These are phyloP conservation scores for Pyxicephalus adspersus DNA, from an alignment of 2,113 vertebrate genomes.

Conservation along the genomic window DNA sequence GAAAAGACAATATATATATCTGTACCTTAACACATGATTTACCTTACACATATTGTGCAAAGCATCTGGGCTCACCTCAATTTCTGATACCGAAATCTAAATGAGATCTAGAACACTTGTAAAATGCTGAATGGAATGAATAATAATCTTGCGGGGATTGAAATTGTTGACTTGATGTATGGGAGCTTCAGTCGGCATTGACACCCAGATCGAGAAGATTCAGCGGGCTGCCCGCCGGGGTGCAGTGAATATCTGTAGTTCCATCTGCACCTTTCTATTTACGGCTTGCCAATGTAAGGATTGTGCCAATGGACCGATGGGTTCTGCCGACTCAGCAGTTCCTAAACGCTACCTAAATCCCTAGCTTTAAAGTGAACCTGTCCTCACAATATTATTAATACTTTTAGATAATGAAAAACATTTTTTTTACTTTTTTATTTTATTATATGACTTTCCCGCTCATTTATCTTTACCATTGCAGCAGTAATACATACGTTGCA, in stretches of 20 bases:
- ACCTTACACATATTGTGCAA: no score
- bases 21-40: no score
- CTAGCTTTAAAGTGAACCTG: no score
- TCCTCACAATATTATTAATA: no score
- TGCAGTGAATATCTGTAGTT: background rate
- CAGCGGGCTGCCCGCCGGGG: background rate
- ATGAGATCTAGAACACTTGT: background rate
- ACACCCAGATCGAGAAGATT: conserved; percentile 30
- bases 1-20: no score
- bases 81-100: background rate
- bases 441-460: no score
- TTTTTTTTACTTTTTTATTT: no score
- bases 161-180: conserved; percentile 35
- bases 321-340: conserved; percentile 17
- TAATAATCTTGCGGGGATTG: conserved; percentile 8
- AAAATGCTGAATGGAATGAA: background rate
- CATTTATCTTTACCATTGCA: no score
- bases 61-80: background rate
- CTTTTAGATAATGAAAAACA: no score
- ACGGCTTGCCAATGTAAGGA: conserved; percentile 14
- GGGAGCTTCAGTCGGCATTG: background rate
- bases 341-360: no score
- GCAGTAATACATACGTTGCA: no score
- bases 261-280: conserved; percentile 7
- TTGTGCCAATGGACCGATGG: background rate